Conservation (phyloP, 2,113 vertebrate species). For the Syrrhaptes paradoxus region DNA sequence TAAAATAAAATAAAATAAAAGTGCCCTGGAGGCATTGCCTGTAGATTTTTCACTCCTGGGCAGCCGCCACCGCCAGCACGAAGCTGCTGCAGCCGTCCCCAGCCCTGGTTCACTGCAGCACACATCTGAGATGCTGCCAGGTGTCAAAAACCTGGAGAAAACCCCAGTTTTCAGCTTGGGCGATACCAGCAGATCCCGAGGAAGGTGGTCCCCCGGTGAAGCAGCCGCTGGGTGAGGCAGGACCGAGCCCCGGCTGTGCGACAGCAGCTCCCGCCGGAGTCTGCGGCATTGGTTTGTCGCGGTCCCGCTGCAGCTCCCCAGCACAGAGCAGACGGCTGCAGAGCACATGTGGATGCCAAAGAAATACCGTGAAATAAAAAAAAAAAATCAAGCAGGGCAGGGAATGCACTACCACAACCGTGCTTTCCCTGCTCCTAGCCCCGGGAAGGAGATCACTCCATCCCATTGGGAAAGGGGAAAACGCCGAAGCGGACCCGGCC, state of each 20-base stretch:
- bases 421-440: neutral
- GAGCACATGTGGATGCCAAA: neutral
- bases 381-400: neutral
- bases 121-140: accelerated
- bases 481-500: neutral
- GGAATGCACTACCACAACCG: neutral
- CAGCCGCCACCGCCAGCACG: no score
- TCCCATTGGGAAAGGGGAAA: neutral
- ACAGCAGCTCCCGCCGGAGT: no score
- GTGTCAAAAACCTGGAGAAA: neutral
- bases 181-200: neutral
- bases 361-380: neutral
- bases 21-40: no score
- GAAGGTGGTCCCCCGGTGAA: neutral
- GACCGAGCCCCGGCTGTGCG: neutral
- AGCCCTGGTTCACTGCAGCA: neutral
- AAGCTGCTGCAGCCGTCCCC: neutral
- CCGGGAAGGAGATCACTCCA: neutral
- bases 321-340: neutral
- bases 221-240: neutral
- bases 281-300: neutral
- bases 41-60: no score
- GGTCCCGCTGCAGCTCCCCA: neutral
- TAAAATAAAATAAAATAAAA: no score
- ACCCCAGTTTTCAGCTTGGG: neutral